Conservation (phyloP, 1,140 invertebrate species). For the Achatina immaculata region DNA sequence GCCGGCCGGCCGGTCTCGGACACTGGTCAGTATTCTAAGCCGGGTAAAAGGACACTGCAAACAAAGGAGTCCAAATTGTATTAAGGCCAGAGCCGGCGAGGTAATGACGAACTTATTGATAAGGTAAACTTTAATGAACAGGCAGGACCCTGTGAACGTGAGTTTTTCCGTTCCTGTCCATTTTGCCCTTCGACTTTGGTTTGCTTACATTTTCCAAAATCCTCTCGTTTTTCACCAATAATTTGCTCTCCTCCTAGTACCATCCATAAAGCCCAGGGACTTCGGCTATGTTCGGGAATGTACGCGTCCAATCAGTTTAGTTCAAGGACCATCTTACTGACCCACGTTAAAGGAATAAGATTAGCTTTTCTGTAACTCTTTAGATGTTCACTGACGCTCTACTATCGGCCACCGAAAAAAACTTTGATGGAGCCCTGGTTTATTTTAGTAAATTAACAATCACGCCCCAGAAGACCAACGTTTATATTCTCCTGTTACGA, state of each 20-base stretch:
- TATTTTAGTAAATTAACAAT: too few relatives aligned
- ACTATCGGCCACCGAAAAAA: too few relatives aligned
- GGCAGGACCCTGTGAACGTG: background rate
- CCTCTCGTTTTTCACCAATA: slow-evolving; percentile 1
- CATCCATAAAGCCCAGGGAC: background rate
- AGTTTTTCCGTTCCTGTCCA: background rate
- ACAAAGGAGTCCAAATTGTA: slow-evolving; percentile 19
- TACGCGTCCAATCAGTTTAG: background rate
- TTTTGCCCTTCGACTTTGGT: slow-evolving; percentile 1
- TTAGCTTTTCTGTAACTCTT: too few relatives aligned
- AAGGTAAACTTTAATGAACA: slow-evolving; percentile 30
- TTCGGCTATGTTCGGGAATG: background rate
- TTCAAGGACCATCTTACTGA: background rate
- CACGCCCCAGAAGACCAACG: too few relatives aligned
- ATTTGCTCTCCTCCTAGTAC: background rate
- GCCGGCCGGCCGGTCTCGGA: slow-evolving; percentile 16
- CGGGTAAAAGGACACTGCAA: slow-evolving; percentile 24
- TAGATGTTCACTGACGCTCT: too few relatives aligned
- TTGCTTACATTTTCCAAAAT: background rate
- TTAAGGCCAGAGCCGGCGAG: background rate
- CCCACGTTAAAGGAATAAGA: background rate
- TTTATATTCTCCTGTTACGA: too few relatives aligned
- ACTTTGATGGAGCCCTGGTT: too few relatives aligned
- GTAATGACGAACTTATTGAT: slow-evolving; percentile 33
- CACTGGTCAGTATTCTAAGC: slow-evolving; percentile 27